phyloP scores from a whole-genome alignment of 2,797 vertebrate genomes.

The Bradypus variegatus region DNA sequence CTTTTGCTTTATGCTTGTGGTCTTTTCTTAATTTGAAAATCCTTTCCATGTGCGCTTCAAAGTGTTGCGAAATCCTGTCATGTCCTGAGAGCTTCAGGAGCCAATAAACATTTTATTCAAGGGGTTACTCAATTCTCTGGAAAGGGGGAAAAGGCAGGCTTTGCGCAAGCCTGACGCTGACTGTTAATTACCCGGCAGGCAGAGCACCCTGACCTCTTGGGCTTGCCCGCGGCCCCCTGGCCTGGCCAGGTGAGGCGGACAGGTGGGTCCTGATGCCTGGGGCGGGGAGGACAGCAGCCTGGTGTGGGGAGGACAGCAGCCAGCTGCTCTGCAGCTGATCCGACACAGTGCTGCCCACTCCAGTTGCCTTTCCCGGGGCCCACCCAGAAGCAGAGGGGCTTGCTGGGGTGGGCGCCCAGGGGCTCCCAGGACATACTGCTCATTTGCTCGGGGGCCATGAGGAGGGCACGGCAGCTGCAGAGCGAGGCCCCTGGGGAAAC shows the following conservation, averaged over 20 bases:
- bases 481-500: background rate
- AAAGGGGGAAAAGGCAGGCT: background rate
- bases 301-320: no score
- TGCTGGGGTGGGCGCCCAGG: no score
- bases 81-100: background rate
- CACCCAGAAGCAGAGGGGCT: background rate
- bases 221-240: background rate
- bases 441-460: background rate
- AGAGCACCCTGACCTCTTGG: background rate
- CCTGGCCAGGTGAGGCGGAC: no score
- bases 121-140: slow-evolving; percentile 3
- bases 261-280: no score
- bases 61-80: background rate
- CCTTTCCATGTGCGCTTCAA: background rate
- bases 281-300: no score
- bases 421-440: background rate
- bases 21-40: background rate
- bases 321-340: background rate
- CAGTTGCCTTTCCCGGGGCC: background rate
- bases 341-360: background rate
- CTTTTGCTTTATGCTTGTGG: background rate
- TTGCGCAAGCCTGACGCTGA: rapidly evolving
- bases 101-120: slow-evolving; percentile 21
- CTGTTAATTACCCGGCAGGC: rapidly evolving
- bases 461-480: background rate